Conservation (phyloP, 1,140 invertebrate species). For the Macrocentrus cingulum region DNA sequence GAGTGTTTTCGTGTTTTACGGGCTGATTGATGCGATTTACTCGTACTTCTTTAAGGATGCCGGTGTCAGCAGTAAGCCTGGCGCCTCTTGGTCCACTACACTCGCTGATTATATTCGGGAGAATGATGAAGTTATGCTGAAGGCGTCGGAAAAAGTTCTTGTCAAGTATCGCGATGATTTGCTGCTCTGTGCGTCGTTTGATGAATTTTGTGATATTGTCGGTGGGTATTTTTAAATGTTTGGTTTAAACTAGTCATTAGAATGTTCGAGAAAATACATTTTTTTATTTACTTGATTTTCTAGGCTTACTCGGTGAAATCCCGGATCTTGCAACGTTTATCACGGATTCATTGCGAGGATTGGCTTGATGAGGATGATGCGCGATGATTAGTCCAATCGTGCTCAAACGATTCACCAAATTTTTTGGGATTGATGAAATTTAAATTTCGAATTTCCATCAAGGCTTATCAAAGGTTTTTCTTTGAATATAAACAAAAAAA, state of each 20-base stretch:
- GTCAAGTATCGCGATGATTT: conserved; percentile 84
- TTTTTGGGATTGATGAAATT: conserved; percentile 5
- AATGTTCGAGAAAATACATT: background rate
- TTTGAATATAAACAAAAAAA: too few relatives aligned
- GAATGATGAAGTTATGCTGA: conserved; percentile 88
- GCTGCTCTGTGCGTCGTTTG: conserved; percentile 84
- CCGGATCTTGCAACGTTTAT: conserved; percentile 64
- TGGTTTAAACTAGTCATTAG: conserved; percentile 8
- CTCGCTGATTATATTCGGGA: conserved; percentile 92
- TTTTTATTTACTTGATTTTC: conserved; percentile 39
- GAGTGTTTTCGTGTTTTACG: conserved; percentile 82
- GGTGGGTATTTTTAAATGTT: conserved; percentile 58
- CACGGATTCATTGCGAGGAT: conserved; percentile 56
- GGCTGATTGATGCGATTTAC: conserved; percentile 76
- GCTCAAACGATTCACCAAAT: conserved; percentile 13
- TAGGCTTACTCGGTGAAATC: conserved; percentile 68
- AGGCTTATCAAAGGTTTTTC: too few relatives aligned
- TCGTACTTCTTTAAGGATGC: conserved; percentile 73
- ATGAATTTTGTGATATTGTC: conserved; percentile 88
- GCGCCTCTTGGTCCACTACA: conserved; percentile 82
- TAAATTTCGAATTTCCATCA: conserved; percentile 15
- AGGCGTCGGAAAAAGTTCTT: conserved; percentile 83
- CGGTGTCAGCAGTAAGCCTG: conserved; percentile 62
- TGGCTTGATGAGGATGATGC: conserved; percentile 37
- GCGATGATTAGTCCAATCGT: conserved; percentile 19